Conservation (phyloP, 2,113 vertebrate species). For the Mastomys coucha region DNA sequence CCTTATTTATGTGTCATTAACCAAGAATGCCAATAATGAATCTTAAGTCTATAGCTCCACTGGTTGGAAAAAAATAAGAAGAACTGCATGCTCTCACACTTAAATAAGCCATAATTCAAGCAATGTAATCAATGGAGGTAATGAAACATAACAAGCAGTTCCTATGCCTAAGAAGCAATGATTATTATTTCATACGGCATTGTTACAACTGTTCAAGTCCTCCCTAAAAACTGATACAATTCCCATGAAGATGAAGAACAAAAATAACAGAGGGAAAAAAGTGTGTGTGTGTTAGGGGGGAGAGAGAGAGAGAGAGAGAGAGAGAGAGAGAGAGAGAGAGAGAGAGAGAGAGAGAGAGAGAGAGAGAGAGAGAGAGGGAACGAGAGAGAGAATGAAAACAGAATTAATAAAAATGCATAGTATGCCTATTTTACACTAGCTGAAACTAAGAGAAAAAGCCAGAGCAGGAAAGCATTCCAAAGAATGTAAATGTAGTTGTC, state of each 20-base stretch:
- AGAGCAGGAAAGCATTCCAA: not conserved
- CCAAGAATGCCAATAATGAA: not conserved
- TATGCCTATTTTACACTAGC: not conserved
- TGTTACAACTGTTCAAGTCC: not conserved
- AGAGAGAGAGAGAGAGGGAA: not conserved
- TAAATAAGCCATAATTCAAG: not conserved
- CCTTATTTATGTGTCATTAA: constrained; percentile 42
- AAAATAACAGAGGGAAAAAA: not conserved
- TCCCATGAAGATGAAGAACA: not conserved
- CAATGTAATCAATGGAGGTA: not conserved
- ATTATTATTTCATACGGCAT: not conserved
- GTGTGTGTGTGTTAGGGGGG: not conserved
- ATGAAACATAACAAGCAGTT: not conserved
- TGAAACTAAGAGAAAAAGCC: not conserved
- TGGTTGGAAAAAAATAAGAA: constrained; percentile 41
- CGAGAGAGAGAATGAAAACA: not conserved
- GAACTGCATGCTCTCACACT: not conserved
- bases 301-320: not conserved
- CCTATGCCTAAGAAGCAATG: not conserved
- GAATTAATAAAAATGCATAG: no score
- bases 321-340: not conserved
- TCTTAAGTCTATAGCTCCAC: constrained; percentile 36
- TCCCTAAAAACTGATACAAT: not conserved
- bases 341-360: not conserved
- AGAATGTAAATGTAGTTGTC: not conserved